Percentiles rank a stretch among this genome's conserved stretches.
These are phyloP conservation scores for Microchrysa polita DNA, from an alignment of 2,888 invertebrate species.

Conservation along the genomic window DNA sequence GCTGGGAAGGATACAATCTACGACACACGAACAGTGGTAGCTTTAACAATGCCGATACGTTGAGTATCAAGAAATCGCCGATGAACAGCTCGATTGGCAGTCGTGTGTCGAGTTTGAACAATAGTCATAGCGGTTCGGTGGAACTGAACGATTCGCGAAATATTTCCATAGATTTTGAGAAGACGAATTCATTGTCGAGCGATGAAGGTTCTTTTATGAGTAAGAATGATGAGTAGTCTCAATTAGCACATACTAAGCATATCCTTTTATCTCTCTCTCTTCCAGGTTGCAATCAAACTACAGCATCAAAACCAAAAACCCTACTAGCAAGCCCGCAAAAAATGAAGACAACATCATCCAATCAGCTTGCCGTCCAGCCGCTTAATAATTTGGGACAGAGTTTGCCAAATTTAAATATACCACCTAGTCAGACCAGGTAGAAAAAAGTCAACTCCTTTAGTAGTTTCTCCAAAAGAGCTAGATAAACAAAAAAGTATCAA, in stretches of 20 bases:
- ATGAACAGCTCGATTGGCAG: conserved; percentile 65
- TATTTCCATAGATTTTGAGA: conserved; percentile 71
- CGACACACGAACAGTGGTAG: conserved; percentile 55
- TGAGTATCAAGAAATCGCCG: conserved; percentile 63
- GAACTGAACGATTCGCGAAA: conserved; percentile 74
- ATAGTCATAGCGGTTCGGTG: conserved; percentile 77
- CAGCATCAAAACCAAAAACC: conserved; percentile 55
- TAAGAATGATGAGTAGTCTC: conserved; percentile 38
- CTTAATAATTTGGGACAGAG: conserved; percentile 78
- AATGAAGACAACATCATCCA: conserved; percentile 69
- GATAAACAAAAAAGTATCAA: too few species aligned
- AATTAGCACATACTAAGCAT: too few species aligned
- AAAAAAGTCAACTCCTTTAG: conserved; percentile 48
- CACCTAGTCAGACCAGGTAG: conserved; percentile 61
- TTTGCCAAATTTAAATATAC: conserved; percentile 75
- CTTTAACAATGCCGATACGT: conserved; percentile 53
- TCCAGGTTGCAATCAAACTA: conserved; percentile 50
- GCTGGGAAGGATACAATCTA: conserved; percentile 57
- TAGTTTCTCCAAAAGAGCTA: too few species aligned
- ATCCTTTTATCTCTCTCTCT: conserved; percentile 1
- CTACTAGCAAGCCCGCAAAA: conserved; percentile 64
- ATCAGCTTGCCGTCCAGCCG: conserved; percentile 80
- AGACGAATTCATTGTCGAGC: conserved; percentile 73
- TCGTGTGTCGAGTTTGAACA: conserved; percentile 76
- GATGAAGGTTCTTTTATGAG: conserved; percentile 67